Evolutionary conservation across 2,113 vertebrate genomes (phyloP).

Genomic region (Colius striatus): DNA sequence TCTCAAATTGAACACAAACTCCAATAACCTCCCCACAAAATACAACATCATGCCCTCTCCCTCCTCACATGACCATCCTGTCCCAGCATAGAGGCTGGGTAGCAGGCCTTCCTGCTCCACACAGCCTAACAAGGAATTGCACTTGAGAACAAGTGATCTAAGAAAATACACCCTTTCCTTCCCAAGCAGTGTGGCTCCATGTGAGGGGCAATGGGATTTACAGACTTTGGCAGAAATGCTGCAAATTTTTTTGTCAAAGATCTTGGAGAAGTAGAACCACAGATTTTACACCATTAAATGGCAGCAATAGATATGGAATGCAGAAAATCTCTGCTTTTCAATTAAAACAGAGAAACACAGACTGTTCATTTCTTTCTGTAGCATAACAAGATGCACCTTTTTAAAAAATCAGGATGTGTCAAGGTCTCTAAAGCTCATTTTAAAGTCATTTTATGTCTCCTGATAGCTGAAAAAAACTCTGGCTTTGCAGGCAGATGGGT

Average conservation of each 20-base stretch:
- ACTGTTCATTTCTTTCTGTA: background rate
- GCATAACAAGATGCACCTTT: background rate
- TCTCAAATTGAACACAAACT: background rate
- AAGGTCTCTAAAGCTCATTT: background rate
- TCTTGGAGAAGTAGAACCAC: background rate
- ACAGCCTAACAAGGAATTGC: background rate
- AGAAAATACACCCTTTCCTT: background rate
- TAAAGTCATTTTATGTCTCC: background rate
- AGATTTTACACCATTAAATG: background rate
- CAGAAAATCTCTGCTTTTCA: background rate
- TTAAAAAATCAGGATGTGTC: background rate
- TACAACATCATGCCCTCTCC: accelerated
- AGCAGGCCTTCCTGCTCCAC: background rate
- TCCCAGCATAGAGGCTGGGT: accelerated
- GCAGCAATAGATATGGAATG: background rate
- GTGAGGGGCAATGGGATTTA: background rate
- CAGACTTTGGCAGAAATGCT: background rate
- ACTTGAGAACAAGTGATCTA: background rate
- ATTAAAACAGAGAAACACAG: background rate
- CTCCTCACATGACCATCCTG: background rate
- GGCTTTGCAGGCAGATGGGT: background rate
- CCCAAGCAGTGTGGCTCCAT: background rate
- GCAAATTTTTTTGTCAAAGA: background rate
- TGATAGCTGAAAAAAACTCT: background rate
- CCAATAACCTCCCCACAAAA: background rate